A percentile compares a stretch with the other conserved stretches of the same genome.
Conservation (phyloP, 2,888 invertebrate species). For the Gortyna flavago region DNA sequence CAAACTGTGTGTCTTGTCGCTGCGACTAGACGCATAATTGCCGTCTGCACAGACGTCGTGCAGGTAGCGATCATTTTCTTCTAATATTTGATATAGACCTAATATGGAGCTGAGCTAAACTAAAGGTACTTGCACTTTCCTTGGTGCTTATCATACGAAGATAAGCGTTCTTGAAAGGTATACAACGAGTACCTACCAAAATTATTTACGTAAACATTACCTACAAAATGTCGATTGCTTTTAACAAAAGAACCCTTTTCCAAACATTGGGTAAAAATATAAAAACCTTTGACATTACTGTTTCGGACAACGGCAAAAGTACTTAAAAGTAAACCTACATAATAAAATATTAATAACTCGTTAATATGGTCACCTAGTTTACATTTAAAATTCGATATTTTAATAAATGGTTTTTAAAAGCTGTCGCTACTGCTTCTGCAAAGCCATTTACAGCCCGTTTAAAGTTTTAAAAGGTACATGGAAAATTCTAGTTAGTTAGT, state of each 20-base stretch:
- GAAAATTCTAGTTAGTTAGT: neutral
- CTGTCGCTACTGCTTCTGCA: neutral
- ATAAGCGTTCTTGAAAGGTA: neutral
- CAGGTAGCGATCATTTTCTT: neutral
- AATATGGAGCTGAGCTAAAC: neutral
- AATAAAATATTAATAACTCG: slow-evolving; percentile 19
- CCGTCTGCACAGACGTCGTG: neutral
- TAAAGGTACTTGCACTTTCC: neutral
- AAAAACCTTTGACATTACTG: slow-evolving; percentile 14
- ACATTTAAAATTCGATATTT: neutral
- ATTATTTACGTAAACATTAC: slow-evolving; percentile 2
- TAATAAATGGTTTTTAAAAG: neutral
- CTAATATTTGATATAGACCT: neutral
- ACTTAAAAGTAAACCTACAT: neutral
- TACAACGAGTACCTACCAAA: neutral
- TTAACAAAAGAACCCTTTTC: slow-evolving; percentile 22
- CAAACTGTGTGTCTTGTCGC: neutral
- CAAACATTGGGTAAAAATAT: neutral
- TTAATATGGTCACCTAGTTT: neutral
- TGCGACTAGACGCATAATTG: neutral
- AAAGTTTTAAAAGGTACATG: neutral
- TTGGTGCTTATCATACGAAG: neutral
- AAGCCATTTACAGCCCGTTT: slow-evolving; percentile 13
- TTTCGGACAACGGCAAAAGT: neutral
- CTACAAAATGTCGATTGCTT: slow-evolving; percentile 15